Conservation (phyloP, 1,140 invertebrate genomes). For the Pseudomyrmex concolor region DNA sequence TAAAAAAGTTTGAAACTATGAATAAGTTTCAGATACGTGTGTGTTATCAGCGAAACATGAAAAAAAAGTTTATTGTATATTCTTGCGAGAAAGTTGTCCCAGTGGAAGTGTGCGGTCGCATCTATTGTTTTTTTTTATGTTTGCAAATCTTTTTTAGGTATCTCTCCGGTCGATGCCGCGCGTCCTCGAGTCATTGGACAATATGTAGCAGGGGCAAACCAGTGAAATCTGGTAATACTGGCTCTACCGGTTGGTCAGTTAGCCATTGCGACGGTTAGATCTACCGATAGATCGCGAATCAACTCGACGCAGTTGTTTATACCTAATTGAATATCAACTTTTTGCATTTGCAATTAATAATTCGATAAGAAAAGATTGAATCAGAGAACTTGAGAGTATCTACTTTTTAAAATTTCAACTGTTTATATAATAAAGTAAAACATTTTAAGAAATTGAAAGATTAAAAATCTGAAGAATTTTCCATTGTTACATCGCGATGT, state of each 20-base stretch:
- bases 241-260: constrained; percentile 64
- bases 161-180: neutral
- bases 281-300: constrained; percentile 38
- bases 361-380: neutral
- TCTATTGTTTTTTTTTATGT: neutral
- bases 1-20: no score
- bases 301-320: neutral
- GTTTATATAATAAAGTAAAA: neutral
- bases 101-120: neutral
- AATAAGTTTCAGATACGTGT: no score
- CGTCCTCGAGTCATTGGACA: constrained; percentile 36
- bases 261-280: constrained; percentile 47
- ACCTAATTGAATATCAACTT: neutral
- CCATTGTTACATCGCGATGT: neutral
- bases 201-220: constrained; percentile 48
- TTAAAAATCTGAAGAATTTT: neutral
- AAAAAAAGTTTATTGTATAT: neutral
- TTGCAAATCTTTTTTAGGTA: constrained; percentile 37
- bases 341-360: neutral
- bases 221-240: constrained; percentile 73
- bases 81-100: neutral
- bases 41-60: neutral
- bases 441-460: neutral
- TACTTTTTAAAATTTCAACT: neutral
- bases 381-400: neutral